Evolutionary conservation across 2,888 invertebrate genomes (phyloP), one percentile per base, ranked within the genome.

Genomic region (Pristionchus mayeri): DNA sequence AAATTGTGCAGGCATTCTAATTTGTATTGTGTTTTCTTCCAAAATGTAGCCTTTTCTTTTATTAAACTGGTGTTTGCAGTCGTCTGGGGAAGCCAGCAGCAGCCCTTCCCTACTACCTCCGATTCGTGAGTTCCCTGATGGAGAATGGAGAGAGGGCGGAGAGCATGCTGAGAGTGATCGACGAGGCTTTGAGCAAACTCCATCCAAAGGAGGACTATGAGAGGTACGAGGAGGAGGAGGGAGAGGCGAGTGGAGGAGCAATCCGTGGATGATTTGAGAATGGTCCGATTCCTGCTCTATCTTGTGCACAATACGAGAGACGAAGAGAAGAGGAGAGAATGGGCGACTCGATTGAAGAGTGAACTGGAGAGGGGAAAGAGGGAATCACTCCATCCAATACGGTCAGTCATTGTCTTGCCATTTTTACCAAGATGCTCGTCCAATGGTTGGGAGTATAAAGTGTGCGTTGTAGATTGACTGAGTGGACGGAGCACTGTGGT

Each of bases 41-140:
- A 9, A 6, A 44, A 44, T 44, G 6, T 44, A 44, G 6, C 13
- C 13, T 44, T 6, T 44, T 44, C 13, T 6, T 44, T 13, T 44
- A 44, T 44, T 44, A 13, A 44, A 44, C 6, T 44, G 44, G 6
- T 30, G 9, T 40, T 78, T 82, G 30, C 48, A 82, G 84, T 50
- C 34, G 54, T 27, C 34, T 37, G 13, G 52, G 52, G 21, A 84
- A 84, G 54, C 7, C 83, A 18, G 85, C 84, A 11, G 67, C 79
- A 9, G 85, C 87, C 40, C 80, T 87, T 24, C 87, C 87, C 16
- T 87, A 86, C 71, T 52, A 79, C n/a, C 83, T 87, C 18, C 84
- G 87, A 24, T 85, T 84, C 52, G 76, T 87, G 50, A 63, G 79
- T n/a, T 71, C 71, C 2, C 60, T 85, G 0, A 30, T 87, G 80